These are phyloP conservation scores for Troglohyphantes excavatus DNA, from an alignment of 2,888 invertebrate species.

Conservation along the genomic window DNA sequence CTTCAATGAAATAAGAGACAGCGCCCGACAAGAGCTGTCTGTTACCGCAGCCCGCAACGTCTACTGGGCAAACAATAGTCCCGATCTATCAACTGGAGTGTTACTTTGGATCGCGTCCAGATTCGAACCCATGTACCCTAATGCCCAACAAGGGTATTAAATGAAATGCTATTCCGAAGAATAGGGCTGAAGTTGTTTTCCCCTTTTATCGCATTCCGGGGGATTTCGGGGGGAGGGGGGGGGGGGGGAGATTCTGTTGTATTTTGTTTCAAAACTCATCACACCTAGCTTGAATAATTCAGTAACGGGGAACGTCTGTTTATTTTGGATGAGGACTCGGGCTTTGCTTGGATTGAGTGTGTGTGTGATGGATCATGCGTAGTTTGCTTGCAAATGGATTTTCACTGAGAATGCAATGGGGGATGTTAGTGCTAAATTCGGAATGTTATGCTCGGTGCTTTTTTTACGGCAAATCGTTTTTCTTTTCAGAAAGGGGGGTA, in stretches of 20 bases:
- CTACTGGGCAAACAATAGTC: neutral
- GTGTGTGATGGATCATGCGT: neutral
- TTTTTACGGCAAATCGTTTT: neutral
- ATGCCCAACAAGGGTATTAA: constrained; percentile 25
- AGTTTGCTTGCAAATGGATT: neutral
- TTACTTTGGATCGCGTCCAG: constrained; percentile 35
- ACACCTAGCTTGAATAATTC: constrained; percentile 31
- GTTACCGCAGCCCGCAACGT: neutral
- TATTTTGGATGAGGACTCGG: neutral
- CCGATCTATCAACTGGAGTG: constrained; percentile 36
- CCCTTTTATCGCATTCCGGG: constrained; percentile 8
- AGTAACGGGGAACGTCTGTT: neutral
- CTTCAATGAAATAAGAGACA: neutral
- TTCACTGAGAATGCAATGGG: neutral
- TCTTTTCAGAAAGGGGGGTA: too few relatives aligned
- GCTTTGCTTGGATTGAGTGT: neutral
- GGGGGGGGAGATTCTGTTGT: neutral
- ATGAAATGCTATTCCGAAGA: neutral
- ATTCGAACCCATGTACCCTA: constrained; percentile 16
- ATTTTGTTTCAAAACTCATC: constrained; percentile 13
- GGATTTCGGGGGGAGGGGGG: neutral
- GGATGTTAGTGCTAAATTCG: neutral
- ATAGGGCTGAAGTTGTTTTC: neutral
- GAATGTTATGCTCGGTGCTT: too few relatives aligned
- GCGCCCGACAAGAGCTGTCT: constrained; percentile 47